phyloP scores from a whole-genome alignment of 1,140 invertebrate species.

The Micrasema longulum region DNA sequence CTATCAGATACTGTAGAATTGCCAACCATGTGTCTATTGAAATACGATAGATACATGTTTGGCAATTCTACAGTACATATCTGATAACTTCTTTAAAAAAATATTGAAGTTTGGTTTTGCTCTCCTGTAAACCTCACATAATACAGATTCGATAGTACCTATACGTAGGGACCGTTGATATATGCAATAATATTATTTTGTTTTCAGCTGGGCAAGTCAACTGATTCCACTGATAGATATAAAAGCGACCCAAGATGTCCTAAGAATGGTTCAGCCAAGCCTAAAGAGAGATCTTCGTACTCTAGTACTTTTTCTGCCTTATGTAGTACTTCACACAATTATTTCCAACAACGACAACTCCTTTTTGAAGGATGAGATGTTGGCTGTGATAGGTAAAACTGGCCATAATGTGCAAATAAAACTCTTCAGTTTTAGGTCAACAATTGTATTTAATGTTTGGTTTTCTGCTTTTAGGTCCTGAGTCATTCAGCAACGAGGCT shows the following conservation, averaged over 20 bases:
- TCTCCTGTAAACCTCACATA: no score
- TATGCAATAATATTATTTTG: no score
- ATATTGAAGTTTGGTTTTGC: no score
- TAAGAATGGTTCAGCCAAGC: constrained; percentile 76
- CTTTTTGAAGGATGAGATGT: constrained; percentile 69
- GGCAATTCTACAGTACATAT: no score
- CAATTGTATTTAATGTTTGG: constrained; percentile 17
- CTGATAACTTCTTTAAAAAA: no score
- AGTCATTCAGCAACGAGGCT: constrained; percentile 40
- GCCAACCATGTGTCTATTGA: no score
- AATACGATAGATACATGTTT: no score
- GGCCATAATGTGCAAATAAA: background rate
- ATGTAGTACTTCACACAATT: constrained; percentile 75
- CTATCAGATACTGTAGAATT: no score
- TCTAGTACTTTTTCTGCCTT: constrained; percentile 78
- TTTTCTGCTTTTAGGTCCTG: constrained; percentile 38
- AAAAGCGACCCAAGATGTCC: constrained; percentile 67
- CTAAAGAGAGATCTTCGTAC: constrained; percentile 77
- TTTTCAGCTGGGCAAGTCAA: constrained; percentile 70
- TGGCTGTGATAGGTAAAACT: constrained; percentile 65
- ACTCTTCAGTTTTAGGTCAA: background rate
- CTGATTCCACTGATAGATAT: constrained; percentile 70
- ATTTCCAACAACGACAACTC: constrained; percentile 63
- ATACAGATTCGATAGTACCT: no score
- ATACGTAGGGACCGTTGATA: no score